Conservation (phyloP, 2,113 vertebrate genomes). For the Holacanthus passer region DNA sequence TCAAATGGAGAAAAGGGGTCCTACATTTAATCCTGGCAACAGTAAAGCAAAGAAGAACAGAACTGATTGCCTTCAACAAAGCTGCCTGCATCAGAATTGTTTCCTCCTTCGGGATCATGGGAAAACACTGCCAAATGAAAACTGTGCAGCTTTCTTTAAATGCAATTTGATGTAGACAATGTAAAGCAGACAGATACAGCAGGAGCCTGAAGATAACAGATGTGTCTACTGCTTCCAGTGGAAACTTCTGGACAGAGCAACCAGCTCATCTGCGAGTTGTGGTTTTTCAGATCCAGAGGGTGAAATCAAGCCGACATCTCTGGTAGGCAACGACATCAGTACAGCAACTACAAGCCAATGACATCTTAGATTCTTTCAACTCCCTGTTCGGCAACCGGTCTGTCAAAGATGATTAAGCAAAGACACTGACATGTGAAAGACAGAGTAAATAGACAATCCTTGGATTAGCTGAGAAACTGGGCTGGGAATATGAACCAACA, state of each 20-base stretch:
- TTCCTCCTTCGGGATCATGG: slow-evolving; percentile 30
- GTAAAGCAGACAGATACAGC: slow-evolving; percentile 38
- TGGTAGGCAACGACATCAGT: slow-evolving; percentile 15
- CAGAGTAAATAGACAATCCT: neutral
- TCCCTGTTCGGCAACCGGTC: slow-evolving; percentile 21
- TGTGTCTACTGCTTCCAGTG: slow-evolving; percentile 58
- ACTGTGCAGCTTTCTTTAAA: slow-evolving; percentile 16
- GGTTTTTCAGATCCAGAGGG: slow-evolving; percentile 45
- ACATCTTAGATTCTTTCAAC: slow-evolving; percentile 30
- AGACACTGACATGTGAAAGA: slow-evolving; percentile 17
- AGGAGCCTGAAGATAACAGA: slow-evolving; percentile 60
- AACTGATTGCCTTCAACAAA: slow-evolving; percentile 22
- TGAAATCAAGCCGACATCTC: slow-evolving; percentile 56
- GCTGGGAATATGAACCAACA: slow-evolving; percentile 10
- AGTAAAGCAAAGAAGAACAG: slow-evolving; percentile 50
- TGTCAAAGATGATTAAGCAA: slow-evolving; percentile 18
- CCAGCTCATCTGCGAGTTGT: slow-evolving; percentile 42
- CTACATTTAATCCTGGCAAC: slow-evolving; percentile 39
- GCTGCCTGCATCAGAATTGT: slow-evolving; percentile 7
- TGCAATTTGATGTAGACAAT: slow-evolving; percentile 31
- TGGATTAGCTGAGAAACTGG: neutral
- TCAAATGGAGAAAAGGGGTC: slow-evolving; percentile 44
- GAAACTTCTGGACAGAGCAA: slow-evolving; percentile 48
- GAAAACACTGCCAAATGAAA: slow-evolving; percentile 24
- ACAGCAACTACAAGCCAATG: slow-evolving; percentile 21